Evolutionary conservation across 2,113 vertebrate genomes (phyloP).

Genomic region (Abramis brama): DNA sequence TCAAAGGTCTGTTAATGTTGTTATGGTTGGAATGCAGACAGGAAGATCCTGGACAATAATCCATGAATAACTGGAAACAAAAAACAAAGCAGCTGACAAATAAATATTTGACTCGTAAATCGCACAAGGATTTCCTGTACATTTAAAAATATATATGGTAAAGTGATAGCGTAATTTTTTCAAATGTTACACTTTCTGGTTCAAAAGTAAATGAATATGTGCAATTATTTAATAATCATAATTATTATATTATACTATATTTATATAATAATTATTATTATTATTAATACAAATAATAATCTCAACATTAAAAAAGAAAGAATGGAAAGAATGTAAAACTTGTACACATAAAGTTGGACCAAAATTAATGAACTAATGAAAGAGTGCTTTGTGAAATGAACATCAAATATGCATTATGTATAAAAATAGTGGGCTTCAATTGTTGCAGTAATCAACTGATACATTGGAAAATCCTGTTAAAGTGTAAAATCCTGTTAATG

Average conservation of each 20-base stretch:
- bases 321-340: neutral
- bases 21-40: constrained; percentile 23
- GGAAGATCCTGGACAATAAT: constrained; percentile 23
- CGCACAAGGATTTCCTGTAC: neutral
- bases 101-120: neutral
- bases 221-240: neutral
- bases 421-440: neutral
- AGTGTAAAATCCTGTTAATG: neutral
- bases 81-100: constrained; percentile 31
- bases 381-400: neutral
- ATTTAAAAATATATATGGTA: neutral
- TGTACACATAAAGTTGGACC: neutral
- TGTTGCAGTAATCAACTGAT: neutral
- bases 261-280: neutral
- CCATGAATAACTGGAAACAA: constrained; percentile 19
- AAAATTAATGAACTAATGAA: neutral
- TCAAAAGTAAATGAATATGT: neutral
- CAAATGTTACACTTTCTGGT: neutral
- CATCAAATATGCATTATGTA: neutral
- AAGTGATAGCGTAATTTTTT: neutral
- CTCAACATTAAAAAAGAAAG: neutral
- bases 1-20: constrained; percentile 16
- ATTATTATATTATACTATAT: no score
- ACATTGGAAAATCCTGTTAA: neutral
- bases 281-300: neutral